phyloP scores from a whole-genome alignment of 2,797 vertebrate genomes.

The Enteromius viviparus region DNA sequence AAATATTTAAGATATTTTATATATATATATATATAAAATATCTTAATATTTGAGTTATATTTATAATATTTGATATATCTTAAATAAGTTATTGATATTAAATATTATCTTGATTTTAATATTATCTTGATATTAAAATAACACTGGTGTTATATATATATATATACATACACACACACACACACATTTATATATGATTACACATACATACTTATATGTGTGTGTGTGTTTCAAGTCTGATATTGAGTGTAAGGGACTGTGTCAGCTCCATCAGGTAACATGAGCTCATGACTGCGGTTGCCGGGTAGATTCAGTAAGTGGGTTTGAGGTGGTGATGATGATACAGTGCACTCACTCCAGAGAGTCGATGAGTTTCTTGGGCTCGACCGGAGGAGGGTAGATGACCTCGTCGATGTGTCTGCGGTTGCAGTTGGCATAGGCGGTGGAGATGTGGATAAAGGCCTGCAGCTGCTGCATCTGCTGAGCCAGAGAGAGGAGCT shows the following conservation, averaged over 20 bases:
- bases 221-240: too few species aligned
- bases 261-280: not conserved
- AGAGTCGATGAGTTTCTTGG: slow-evolving; percentile 90
- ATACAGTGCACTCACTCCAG: slow-evolving; percentile 85
- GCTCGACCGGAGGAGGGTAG: slow-evolving; percentile 90
- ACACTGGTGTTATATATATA: not conserved
- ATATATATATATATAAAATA: too few species aligned
- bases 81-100: not conserved
- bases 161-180: too few species aligned
- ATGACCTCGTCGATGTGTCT: slow-evolving; percentile 92
- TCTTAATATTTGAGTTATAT: too few species aligned
- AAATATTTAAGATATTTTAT: too few species aligned
- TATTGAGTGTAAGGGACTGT: not conserved
- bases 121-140: not conserved
- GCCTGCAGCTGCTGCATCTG: slow-evolving; percentile 90
- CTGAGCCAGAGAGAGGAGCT: slow-evolving; percentile 87
- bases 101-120: too few species aligned
- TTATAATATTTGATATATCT: too few species aligned
- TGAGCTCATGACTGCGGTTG: not conserved
- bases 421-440: slow-evolving; percentile 92
- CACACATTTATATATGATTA: too few species aligned
- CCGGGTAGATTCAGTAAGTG: not conserved
- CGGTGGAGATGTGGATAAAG: slow-evolving; percentile 94
- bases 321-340: not conserved
- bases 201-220: too few species aligned